Evolutionary conservation across 2,888 invertebrate genomes (phyloP).

Genomic region (Agrilus mali): DNA sequence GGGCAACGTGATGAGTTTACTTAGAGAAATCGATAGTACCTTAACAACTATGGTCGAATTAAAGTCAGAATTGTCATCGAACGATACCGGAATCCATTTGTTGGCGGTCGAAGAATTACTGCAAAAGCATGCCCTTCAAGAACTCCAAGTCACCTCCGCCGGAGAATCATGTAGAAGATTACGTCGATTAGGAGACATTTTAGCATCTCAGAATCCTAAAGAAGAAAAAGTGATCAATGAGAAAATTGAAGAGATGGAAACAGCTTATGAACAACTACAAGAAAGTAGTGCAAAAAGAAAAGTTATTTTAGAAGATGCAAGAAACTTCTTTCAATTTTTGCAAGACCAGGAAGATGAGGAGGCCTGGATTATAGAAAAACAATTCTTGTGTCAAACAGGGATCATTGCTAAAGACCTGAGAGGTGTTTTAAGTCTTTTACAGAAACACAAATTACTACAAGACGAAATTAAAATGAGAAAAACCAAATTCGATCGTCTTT

Average conservation of each 20-base stretch:
- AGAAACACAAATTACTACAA: slow-evolving; percentile 80
- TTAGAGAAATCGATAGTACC: slow-evolving; percentile 86
- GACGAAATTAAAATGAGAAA: slow-evolving; percentile 78
- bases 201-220: slow-evolving; percentile 37
- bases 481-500: slow-evolving; percentile 60
- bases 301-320: slow-evolving; percentile 77
- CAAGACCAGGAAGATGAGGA: slow-evolving; percentile 98
- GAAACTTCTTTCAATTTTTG: slow-evolving; percentile 88
- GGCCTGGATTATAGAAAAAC: slow-evolving; percentile 91
- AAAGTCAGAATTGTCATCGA: slow-evolving; percentile 62
- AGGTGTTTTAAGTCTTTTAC: slow-evolving; percentile 77
- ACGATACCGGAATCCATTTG: slow-evolving; percentile 86
- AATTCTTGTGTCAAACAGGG: slow-evolving; percentile 84
- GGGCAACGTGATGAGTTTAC: slow-evolving; percentile 74
- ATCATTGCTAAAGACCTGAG: slow-evolving; percentile 87
- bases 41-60: slow-evolving; percentile 72
- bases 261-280: slow-evolving; percentile 53
- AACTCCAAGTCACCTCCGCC: slow-evolving; percentile 78
- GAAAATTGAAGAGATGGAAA: slow-evolving; percentile 62
- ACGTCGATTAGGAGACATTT: slow-evolving; percentile 46
- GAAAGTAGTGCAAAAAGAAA: slow-evolving; percentile 66
- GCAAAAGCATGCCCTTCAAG: slow-evolving; percentile 87
- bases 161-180: slow-evolving; percentile 75
- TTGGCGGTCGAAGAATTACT: slow-evolving; percentile 89
- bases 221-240: slow-evolving; percentile 51